Percentiles rank a stretch among this genome's conserved stretches.
These are phyloP conservation scores for Anthopleura xanthogrammica DNA, from an alignment of 92 coral and sea anemone genomes.

Conservation along the genomic window DNA sequence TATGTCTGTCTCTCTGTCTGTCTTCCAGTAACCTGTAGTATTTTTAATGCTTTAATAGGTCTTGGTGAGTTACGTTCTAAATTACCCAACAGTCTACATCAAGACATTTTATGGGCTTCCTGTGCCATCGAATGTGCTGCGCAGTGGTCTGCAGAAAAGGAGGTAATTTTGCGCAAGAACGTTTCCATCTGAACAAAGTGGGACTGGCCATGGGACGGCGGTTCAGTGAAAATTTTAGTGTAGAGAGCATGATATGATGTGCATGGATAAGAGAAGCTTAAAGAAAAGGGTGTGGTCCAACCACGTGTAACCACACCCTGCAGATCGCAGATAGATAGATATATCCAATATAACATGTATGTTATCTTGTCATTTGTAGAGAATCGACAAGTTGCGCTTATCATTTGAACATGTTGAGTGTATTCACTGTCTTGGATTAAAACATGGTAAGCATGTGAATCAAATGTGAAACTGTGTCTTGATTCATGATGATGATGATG, in stretches of 20 bases:
- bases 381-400: slow-evolving; percentile 52
- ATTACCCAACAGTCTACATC: slow-evolving; percentile 83
- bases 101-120: slow-evolving; percentile 88
- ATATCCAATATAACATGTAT: neutral
- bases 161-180: slow-evolving; percentile 45
- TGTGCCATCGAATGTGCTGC: slow-evolving; percentile 68
- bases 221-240: too few species aligned
- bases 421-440: slow-evolving; percentile 70
- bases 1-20: neutral
- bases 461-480: neutral
- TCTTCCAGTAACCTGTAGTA: neutral
- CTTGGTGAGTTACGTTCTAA: slow-evolving; percentile 67
- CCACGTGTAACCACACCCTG: too few species aligned
- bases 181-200: neutral
- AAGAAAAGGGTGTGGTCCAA: too few species aligned
- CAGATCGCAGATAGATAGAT: too few species aligned
- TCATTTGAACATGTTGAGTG: slow-evolving; percentile 72
- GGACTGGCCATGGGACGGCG: too few species aligned
- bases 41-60: slow-evolving; percentile 39
- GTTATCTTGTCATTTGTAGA: slow-evolving; percentile 43
- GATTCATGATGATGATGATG: neutral
- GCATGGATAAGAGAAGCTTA: too few species aligned
- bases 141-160: slow-evolving; percentile 82
- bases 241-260: too few species aligned
- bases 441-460: slow-evolving; percentile 63